These are phyloP conservation scores for Bostrychus sinensis DNA, from an alignment of 2,113 vertebrate species.

Conservation along the genomic window DNA sequence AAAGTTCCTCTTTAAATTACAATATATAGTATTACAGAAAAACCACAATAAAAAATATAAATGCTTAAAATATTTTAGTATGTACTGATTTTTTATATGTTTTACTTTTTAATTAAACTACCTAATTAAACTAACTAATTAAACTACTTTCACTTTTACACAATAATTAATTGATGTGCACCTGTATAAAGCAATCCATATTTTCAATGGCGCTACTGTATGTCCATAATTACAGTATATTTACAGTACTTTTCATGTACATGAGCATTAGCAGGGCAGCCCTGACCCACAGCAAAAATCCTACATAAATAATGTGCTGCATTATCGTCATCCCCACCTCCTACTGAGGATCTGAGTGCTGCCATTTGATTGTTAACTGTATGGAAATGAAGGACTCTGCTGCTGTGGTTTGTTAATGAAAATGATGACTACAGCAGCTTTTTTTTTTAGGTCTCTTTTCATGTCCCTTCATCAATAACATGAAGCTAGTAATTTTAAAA, in stretches of 20 bases:
- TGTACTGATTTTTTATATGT: too few species aligned
- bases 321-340: conserved; percentile 18
- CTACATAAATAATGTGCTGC: not conserved
- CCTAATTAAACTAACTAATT: too few species aligned
- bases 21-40: too few species aligned
- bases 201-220: not conserved
- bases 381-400: conserved; percentile 14
- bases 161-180: too few species aligned
- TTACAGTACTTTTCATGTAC: conserved; percentile 3
- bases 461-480: not conserved
- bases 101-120: too few species aligned
- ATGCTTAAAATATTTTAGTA: too few species aligned
- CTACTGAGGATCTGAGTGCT: conserved; percentile 12
- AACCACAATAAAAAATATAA: too few species aligned
- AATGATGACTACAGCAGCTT: not conserved
- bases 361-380: conserved; percentile 4
- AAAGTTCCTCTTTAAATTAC: too few species aligned
- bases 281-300: not conserved
- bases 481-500: not conserved
- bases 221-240: not conserved
- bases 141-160: too few species aligned
- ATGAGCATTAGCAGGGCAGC: conserved; percentile 3
- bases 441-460: not conserved
- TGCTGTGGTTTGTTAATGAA: not conserved
- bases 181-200: too few species aligned